Conservation (phyloP, 2,888 invertebrate genomes). For the Diarsia dahlii region DNA sequence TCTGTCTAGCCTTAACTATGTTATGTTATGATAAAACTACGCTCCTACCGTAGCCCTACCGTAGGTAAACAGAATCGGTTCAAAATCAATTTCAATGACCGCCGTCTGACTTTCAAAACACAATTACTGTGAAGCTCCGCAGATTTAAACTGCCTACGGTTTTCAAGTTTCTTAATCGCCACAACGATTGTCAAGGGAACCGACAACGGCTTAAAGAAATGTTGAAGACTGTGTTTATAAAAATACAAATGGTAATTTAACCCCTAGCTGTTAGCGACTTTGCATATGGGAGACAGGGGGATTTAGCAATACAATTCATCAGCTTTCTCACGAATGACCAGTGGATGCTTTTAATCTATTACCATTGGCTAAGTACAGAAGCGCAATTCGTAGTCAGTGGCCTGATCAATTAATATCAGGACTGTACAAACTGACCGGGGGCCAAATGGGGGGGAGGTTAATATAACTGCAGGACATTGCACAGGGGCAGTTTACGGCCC, state of each 20-base stretch:
- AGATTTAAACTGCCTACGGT: slow-evolving; percentile 16
- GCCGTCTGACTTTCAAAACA: slow-evolving; percentile 30
- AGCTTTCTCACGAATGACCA: neutral
- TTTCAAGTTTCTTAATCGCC: slow-evolving; percentile 17
- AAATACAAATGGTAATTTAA: neutral
- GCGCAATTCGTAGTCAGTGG: neutral
- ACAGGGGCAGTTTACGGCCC: slow-evolving; percentile 1
- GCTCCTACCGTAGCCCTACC: neutral
- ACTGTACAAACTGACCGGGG: neutral
- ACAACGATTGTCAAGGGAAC: neutral
- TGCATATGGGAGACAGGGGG: neutral
- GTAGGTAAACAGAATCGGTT: neutral
- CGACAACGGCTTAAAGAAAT: neutral
- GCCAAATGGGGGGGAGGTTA: neutral
- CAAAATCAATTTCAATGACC: slow-evolving; percentile 25
- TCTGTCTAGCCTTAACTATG: neutral
- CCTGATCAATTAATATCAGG: slow-evolving; percentile 36
- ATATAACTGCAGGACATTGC: slow-evolving; percentile 16
- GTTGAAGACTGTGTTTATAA: neutral
- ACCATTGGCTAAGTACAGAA: neutral
- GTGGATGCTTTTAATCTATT: neutral
- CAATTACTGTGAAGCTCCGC: slow-evolving; percentile 20
- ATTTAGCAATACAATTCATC: neutral
- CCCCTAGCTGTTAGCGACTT: neutral
- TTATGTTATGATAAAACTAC: neutral